phyloP scores from a whole-genome alignment of 1,140 invertebrate species.

The Heliothis subflexa region DNA sequence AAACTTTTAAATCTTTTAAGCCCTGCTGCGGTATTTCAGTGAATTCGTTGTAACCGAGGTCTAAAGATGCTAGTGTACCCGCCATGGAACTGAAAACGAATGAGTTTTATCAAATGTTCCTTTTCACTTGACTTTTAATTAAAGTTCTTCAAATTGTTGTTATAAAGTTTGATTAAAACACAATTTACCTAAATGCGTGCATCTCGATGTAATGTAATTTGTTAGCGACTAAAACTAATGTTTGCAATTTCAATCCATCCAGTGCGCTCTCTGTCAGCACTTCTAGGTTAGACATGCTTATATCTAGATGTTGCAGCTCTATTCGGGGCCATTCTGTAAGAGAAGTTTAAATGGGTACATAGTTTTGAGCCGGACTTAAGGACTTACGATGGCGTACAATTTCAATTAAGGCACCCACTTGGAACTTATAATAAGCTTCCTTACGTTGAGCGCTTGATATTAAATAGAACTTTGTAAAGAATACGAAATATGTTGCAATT shows the following conservation, averaged over 20 bases:
- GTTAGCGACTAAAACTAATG: conserved; percentile 81
- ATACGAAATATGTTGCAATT: not conserved
- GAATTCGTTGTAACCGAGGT: conserved; percentile 91
- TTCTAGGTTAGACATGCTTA: conserved; percentile 83
- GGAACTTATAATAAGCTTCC: conserved; percentile 26
- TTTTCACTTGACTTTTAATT: conserved; percentile 33
- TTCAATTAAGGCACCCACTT: conserved; percentile 42
- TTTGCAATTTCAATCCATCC: conserved; percentile 78
- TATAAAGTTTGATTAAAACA: conserved; percentile 36
- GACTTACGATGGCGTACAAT: conserved; percentile 34
- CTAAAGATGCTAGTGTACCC: conserved; percentile 89
- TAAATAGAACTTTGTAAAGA: conserved; percentile 12
- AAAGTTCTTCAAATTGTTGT: conserved; percentile 40
- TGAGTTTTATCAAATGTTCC: conserved; percentile 46
- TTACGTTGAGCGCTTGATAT: conserved; percentile 14
- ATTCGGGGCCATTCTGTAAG: conserved; percentile 82
- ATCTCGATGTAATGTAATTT: conserved; percentile 79
- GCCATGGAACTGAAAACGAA: conserved; percentile 87
- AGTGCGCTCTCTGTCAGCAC: conserved; percentile 79
- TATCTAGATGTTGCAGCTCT: conserved; percentile 81
- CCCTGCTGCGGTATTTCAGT: conserved; percentile 89
- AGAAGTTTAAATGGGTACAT: conserved; percentile 55
- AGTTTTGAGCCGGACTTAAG: conserved; percentile 44
- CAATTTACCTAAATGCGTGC: conserved; percentile 76
- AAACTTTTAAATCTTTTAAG: conserved; percentile 88